Evolutionary conservation across 2,113 vertebrate genomes (phyloP).

Genomic region (Bujurquina vittata): DNA sequence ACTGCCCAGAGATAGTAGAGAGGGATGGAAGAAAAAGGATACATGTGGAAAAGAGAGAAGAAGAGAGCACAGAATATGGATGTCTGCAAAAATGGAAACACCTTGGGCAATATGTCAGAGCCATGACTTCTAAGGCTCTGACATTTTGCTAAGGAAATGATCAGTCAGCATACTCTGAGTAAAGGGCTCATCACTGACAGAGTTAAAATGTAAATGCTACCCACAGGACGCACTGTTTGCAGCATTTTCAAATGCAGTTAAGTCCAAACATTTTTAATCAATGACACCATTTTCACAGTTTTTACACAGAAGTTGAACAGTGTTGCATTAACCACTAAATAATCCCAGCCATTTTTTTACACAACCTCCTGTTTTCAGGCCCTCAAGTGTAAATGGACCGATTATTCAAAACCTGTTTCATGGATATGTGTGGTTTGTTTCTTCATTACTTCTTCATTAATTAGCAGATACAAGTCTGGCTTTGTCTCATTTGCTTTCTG

Average conservation of each 20-base stretch:
- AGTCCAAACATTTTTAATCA: background rate
- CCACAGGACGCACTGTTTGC: slow-evolving; percentile 38
- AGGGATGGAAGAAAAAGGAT: slow-evolving; percentile 22
- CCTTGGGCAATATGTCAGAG: slow-evolving; percentile 60
- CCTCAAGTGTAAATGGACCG: background rate
- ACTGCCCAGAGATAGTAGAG: slow-evolving; percentile 51
- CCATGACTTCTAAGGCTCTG: slow-evolving; percentile 57
- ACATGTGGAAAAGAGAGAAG: slow-evolving; percentile 15
- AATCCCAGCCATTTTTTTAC: background rate
- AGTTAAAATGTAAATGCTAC: slow-evolving; percentile 55
- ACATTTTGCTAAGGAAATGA: slow-evolving; percentile 61
- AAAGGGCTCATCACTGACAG: slow-evolving; percentile 38
- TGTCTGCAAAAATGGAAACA: slow-evolving; percentile 67
- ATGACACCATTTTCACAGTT: background rate
- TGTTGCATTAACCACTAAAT: background rate
- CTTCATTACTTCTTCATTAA: background rate
- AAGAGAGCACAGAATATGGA: slow-evolving; percentile 45
- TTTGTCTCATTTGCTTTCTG: background rate
- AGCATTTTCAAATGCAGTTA: slow-evolving; percentile 1
- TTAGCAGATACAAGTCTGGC: background rate
- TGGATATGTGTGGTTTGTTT: background rate
- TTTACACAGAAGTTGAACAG: no score
- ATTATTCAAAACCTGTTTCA: background rate
- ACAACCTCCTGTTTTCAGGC: background rate
- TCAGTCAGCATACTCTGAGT: slow-evolving; percentile 67